Percentiles rank a stretch among this genome's conserved stretches.
phyloP scores from a whole-genome alignment of 2,888 invertebrate species.

The Ormyrus thymus region DNA sequence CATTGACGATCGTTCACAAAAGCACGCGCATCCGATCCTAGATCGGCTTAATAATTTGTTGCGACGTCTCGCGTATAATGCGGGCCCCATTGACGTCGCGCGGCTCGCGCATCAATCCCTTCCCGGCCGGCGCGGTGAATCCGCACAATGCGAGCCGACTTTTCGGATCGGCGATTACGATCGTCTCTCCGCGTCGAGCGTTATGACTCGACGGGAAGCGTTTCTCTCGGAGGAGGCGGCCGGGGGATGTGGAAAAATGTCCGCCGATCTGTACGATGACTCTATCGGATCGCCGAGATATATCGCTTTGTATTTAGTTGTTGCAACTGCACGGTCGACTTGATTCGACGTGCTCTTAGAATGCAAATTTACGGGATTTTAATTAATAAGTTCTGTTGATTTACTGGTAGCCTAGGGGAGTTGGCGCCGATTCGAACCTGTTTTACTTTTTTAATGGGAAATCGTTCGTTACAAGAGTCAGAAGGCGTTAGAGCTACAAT shows the following conservation, averaged over 20 bases:
- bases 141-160: constrained; percentile 27
- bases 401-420: no score
- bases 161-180: constrained; percentile 41
- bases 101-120: constrained; percentile 21
- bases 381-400: no score
- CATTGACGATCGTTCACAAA: not conserved
- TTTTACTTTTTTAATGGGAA: no score
- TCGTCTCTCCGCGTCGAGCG: constrained; percentile 9
- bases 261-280: constrained; percentile 32
- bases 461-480: no score
- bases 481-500: no score
- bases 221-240: not conserved
- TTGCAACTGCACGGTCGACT: no score
- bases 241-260: no score
- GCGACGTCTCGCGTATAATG: constrained; percentile 10
- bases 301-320: constrained; percentile 4
- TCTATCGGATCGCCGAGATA: constrained; percentile 7
- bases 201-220: constrained; percentile 46
- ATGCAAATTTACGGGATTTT: no score
- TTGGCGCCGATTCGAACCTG: no score
- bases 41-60: constrained; percentile 34
- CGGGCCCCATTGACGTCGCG: constrained; percentile 10
- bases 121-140: not conserved
- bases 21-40: not conserved
- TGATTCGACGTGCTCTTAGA: no score